These are phyloP conservation scores for Decapterus maruadsi DNA, from an alignment of 2,797 vertebrate genomes.

Conservation along the genomic window DNA sequence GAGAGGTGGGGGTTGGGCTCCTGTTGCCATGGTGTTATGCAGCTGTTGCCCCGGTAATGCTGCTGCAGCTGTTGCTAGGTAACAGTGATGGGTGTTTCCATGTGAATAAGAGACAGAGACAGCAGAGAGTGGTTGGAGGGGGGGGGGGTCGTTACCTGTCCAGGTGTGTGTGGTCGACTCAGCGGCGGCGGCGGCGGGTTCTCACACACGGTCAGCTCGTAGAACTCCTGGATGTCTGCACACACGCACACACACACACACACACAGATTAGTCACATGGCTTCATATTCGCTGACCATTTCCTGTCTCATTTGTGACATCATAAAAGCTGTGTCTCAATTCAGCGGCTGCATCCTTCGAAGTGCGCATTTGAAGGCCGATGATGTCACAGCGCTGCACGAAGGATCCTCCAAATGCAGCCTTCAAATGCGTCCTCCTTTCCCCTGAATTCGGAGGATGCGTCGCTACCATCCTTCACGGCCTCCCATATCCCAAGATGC, in stretches of 20 bases:
- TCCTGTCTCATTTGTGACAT: no score
- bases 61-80: slow-evolving; percentile 82
- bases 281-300: no score
- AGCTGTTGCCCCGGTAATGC: slow-evolving; percentile 80
- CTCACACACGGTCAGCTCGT: slow-evolving; percentile 82
- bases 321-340: no score
- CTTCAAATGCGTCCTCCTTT: no score
- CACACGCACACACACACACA: slow-evolving; percentile 28
- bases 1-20: slow-evolving; percentile 47
- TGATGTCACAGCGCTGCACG: no score
- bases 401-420: no score
- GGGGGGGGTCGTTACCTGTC: slow-evolving; percentile 60
- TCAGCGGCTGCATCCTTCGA: no score
- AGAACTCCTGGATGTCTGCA: slow-evolving; percentile 87
- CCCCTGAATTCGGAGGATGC: no score
- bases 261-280: no score
- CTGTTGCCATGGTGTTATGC: slow-evolving; percentile 80
- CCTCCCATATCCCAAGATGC: no score
- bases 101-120: slow-evolving; percentile 43
- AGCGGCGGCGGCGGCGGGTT: slow-evolving; percentile 44
- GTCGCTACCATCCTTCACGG: no score
- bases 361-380: no score
- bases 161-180: slow-evolving; percentile 59
- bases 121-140: not conserved
- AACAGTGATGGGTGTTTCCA: slow-evolving; percentile 73